Percentiles rank a stretch among this genome's conserved stretches.
Evolutionary conservation across 2,113 vertebrate genomes (phyloP).

Genomic region (Callopanchax toddi): DNA sequence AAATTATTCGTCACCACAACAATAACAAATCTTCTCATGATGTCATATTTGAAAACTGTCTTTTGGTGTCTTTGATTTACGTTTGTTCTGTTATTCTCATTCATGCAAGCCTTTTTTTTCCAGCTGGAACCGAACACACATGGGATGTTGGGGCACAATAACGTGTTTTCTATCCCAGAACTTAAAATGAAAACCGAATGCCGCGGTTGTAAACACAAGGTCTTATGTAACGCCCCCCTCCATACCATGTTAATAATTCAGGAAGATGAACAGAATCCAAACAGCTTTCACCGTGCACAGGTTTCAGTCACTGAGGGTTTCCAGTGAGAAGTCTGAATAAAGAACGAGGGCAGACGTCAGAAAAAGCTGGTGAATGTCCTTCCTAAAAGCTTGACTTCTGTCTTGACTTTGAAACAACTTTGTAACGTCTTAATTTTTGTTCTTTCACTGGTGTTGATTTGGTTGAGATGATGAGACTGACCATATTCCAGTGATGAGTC

Average conservation of each 20-base stretch:
- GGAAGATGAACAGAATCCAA: slow-evolving; percentile 60
- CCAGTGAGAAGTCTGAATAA: slow-evolving; percentile 47
- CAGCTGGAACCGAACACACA: slow-evolving; percentile 35
- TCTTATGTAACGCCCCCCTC: slow-evolving; percentile 68
- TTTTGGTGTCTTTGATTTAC: slow-evolving; percentile 60
- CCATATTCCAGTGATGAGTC: slow-evolving; percentile 1
- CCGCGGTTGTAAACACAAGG: slow-evolving; percentile 64
- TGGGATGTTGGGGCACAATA: slow-evolving; percentile 59
- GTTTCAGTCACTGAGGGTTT: slow-evolving; percentile 64
- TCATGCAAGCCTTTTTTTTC: slow-evolving; percentile 39
- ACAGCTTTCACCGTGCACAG: slow-evolving; percentile 52
- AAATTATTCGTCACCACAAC: too few relatives aligned
- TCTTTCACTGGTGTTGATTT: slow-evolving; percentile 4
- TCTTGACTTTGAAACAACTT: slow-evolving; percentile 21
- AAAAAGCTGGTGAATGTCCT: slow-evolving; percentile 24
- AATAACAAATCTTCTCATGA: too few relatives aligned
- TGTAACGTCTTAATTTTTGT: slow-evolving; percentile 1
- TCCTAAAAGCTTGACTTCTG: slow-evolving; percentile 33
- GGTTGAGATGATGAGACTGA: too few relatives aligned
- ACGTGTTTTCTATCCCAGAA: slow-evolving; percentile 36
- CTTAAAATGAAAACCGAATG: slow-evolving; percentile 65
- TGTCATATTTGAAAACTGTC: slow-evolving; percentile 41
- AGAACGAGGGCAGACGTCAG: slow-evolving; percentile 35
- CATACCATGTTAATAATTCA: slow-evolving; percentile 73
- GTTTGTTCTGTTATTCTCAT: slow-evolving; percentile 52